Percentiles rank a stretch among this genome's conserved stretches.
phyloP scores from a whole-genome alignment of 2,113 vertebrate species.

The Phylloscopus whistleri region DNA sequence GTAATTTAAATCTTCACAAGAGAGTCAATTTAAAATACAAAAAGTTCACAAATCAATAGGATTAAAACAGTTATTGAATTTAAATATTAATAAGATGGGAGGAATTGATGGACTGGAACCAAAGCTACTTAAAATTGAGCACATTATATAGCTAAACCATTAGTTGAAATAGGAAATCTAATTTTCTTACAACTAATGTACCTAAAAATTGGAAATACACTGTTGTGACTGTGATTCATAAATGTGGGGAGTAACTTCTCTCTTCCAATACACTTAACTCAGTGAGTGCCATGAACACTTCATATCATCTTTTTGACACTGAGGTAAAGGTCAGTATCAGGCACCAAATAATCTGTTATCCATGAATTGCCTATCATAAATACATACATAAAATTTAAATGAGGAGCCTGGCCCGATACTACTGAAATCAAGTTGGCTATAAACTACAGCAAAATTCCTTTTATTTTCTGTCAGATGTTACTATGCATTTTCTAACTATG shows the following conservation, averaged over 20 bases:
- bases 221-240: background rate
- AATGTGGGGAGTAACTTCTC: background rate
- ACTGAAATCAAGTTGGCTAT: background rate
- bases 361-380: background rate
- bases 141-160: conserved; percentile 37
- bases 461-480: background rate
- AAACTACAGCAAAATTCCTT: background rate
- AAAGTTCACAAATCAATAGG: conserved; percentile 58
- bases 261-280: background rate
- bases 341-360: background rate
- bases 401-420: background rate
- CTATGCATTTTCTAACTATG: no score
- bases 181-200: conserved; percentile 47
- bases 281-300: background rate
- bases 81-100: conserved; percentile 68
- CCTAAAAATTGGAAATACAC: conserved; percentile 38
- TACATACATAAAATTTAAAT: background rate
- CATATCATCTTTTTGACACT: background rate
- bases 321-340: background rate
- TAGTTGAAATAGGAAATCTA: conserved; percentile 54
- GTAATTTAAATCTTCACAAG: conserved; percentile 37
- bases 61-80: conserved; percentile 66
- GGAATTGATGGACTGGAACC: conserved; percentile 45
- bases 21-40: conserved; percentile 35
- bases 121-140: conserved; percentile 30